These are phyloP conservation scores for Umimayanthus chanpuru DNA, from an alignment of 92 coral and sea anemone species.

Conservation along the genomic window DNA sequence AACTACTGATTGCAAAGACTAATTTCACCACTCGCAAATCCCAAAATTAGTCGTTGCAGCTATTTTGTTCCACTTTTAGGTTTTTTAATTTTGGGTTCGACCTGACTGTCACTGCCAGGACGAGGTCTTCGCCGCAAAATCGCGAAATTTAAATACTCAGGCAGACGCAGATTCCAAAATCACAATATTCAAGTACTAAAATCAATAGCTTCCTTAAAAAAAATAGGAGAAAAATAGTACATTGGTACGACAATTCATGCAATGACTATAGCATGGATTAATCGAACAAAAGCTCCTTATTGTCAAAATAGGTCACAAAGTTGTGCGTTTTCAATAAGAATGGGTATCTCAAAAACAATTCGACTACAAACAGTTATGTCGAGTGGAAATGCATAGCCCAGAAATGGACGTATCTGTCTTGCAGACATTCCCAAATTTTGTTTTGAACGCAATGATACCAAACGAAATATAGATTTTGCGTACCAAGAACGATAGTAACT, in stretches of 20 bases:
- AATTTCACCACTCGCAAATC: background rate
- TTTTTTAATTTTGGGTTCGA: no score
- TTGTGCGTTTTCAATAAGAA: background rate
- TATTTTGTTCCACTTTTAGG: no score
- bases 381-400: background rate
- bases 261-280: background rate
- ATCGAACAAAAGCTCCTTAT: background rate
- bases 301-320: background rate
- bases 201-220: no score
- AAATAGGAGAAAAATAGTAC: no score
- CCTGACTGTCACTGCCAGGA: no score
- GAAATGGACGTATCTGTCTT: background rate
- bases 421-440: background rate
- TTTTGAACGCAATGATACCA: no score
- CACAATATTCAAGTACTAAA: background rate
- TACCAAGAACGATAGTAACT: no score
- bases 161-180: background rate
- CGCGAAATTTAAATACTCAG: background rate
- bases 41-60: no score
- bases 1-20: no score
- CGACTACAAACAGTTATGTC: background rate
- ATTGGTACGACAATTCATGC: background rate
- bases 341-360: no score
- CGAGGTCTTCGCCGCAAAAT: no score
- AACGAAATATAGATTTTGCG: no score